Evolutionary conservation across 2,113 vertebrate species (phyloP).

Genomic region (Chrysemys picta): DNA sequence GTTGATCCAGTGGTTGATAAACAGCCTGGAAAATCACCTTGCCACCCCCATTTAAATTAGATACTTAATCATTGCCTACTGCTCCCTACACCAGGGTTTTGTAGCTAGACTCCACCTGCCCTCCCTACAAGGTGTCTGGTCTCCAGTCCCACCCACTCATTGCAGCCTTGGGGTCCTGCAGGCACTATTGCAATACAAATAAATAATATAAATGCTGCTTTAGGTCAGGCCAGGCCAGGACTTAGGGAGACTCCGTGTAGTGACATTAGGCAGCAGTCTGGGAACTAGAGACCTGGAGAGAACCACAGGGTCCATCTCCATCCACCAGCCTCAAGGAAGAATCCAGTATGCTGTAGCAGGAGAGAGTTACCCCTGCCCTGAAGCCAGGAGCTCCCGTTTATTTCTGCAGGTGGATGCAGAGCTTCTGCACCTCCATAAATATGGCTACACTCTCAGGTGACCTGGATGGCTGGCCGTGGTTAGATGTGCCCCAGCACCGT

Average conservation of each 20-base stretch:
- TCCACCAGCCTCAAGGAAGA: not conserved
- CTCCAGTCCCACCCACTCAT: not conserved
- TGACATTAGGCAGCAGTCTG: not conserved
- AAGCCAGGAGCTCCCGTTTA: fast-evolving
- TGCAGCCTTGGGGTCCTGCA: not conserved
- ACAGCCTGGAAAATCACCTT: not conserved
- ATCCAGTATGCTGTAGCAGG: not conserved
- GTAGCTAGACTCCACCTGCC: not conserved
- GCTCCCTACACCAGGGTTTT: not conserved
- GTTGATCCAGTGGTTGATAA: not conserved
- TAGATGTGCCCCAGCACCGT: fast-evolving
- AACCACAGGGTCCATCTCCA: not conserved
- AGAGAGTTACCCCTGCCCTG: not conserved
- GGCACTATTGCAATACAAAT: not conserved
- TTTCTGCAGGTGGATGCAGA: not conserved
- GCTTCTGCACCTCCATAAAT: fast-evolving
- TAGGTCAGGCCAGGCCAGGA: not conserved
- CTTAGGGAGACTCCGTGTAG: not conserved
- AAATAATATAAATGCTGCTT: not conserved
- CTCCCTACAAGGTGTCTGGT: not conserved
- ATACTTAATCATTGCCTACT: not conserved
- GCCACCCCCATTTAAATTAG: not conserved
- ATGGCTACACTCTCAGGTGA: fast-evolving
- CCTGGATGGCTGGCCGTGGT: not conserved
- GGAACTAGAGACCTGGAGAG: not conserved